Evolutionary conservation across 2,888 invertebrate genomes (phyloP).

Genomic region (Isoperla grammatica): DNA sequence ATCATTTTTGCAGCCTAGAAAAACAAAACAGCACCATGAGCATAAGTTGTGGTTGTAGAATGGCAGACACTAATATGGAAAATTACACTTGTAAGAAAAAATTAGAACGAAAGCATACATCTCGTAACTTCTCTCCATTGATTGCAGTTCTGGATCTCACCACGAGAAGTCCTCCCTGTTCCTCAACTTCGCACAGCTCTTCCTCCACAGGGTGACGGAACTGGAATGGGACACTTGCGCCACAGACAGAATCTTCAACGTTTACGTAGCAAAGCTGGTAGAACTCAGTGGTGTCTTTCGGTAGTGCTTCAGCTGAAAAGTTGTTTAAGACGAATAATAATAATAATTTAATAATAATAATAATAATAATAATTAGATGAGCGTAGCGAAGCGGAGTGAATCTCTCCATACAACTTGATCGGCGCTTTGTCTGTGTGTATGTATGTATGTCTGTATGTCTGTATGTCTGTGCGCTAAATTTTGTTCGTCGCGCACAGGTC

Average conservation of each 20-base stretch:
- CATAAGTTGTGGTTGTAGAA: too few relatives aligned
- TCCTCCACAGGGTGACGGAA: constrained; percentile 28
- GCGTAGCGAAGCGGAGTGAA: too few relatives aligned
- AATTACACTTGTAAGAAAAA: too few relatives aligned
- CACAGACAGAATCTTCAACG: constrained; percentile 25
- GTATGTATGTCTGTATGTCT: too few relatives aligned
- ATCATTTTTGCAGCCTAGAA: neutral
- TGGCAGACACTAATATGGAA: too few relatives aligned
- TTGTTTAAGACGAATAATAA: too few relatives aligned
- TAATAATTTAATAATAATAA: too few relatives aligned
- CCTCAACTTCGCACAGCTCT: constrained; percentile 31
- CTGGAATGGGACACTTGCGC: constrained; percentile 32
- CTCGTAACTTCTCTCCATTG: constrained; percentile 27
- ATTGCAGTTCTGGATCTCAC: constrained; percentile 29
- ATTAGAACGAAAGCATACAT: constrained; percentile 16
- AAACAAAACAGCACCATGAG: neutral
- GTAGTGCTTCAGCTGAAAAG: constrained; percentile 25
- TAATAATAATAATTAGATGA: too few relatives aligned
- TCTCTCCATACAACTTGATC: too few relatives aligned
- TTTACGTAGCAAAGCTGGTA: constrained; percentile 32
- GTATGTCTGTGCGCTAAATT: too few relatives aligned
- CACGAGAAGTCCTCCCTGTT: constrained; percentile 26
- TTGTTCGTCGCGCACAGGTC: too few relatives aligned
- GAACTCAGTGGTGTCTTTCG: constrained; percentile 29
- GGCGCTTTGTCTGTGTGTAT: too few relatives aligned